These are phyloP conservation scores for Marcusenius ussheri DNA, from an alignment of 2,113 vertebrate genomes.

Conservation along the genomic window DNA sequence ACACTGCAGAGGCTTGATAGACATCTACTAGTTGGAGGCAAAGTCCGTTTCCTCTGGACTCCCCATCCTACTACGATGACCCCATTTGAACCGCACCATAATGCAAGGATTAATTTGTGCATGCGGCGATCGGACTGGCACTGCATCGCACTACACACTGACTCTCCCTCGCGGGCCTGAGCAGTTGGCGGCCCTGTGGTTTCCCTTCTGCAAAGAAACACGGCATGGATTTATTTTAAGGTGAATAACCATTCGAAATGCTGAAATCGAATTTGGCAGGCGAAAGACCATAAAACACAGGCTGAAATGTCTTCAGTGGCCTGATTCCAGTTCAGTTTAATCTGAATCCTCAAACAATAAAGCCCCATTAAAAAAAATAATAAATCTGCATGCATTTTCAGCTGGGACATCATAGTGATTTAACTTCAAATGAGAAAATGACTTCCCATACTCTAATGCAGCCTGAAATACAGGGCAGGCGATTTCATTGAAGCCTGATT, in stretches of 20 bases:
- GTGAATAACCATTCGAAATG: neutral
- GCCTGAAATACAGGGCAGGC: neutral
- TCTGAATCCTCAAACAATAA: neutral
- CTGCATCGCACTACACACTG: slow-evolving; percentile 25
- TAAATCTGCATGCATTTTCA: neutral
- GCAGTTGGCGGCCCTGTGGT: neutral
- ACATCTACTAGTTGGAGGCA: neutral
- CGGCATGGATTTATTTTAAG: neutral
- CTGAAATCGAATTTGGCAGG: neutral
- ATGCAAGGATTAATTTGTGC: neutral
- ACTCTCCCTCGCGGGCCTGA: neutral
- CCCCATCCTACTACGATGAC: neutral
- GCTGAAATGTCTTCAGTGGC: neutral
- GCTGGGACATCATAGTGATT: neutral
- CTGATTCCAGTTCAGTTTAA: neutral
- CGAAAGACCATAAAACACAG: slow-evolving; percentile 9
- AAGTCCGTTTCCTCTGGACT: neutral
- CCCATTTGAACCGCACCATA: neutral
- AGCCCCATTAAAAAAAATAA: neutral
- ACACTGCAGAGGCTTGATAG: neutral
- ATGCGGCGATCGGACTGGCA: neutral
- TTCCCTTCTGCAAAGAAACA: neutral
- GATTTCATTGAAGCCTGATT: neutral
- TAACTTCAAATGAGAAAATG: neutral
- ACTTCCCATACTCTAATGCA: neutral